These are phyloP conservation scores for Stomorhina lunata DNA, from an alignment of 2,888 invertebrate species.

Conservation along the genomic window DNA sequence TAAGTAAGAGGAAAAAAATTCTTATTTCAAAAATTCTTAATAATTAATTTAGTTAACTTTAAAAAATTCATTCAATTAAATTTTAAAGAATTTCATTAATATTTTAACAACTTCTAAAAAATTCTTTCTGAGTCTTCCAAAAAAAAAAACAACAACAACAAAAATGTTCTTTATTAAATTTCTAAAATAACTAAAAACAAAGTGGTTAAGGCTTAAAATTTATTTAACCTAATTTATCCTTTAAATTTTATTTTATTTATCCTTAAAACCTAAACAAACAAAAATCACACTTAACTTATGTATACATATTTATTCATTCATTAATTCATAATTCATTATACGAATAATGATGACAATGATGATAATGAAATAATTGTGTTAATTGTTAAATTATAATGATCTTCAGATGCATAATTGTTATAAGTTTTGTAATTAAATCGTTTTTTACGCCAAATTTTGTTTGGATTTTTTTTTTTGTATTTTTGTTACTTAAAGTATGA, in stretches of 20 bases:
- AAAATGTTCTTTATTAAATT: background rate
- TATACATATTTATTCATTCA: no score
- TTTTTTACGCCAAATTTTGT: conserved; percentile 7
- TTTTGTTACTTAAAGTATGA: background rate
- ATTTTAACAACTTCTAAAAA: background rate
- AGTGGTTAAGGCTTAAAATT: conserved; percentile 30
- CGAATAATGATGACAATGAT: conserved; percentile 6
- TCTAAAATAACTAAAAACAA: background rate
- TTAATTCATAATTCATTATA: background rate
- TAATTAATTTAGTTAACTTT: no score
- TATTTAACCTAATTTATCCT: no score
- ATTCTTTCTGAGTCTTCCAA: background rate
- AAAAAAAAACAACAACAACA: background rate
- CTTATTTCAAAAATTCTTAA: background rate
- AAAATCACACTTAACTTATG: no score
- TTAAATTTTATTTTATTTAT: background rate
- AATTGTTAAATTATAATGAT: conserved; percentile 56
- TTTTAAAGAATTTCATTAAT: no score
- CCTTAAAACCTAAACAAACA: background rate
- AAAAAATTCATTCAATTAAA: no score
- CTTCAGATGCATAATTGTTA: conserved; percentile 51
- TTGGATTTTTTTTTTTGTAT: conserved; percentile 1
- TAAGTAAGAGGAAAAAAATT: background rate
- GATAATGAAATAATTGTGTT: conserved; percentile 35
- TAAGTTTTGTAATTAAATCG: conserved; percentile 40